phyloP scores from a whole-genome alignment of 2,797 vertebrate genomes.

The Rhinophrynus dorsalis region DNA sequence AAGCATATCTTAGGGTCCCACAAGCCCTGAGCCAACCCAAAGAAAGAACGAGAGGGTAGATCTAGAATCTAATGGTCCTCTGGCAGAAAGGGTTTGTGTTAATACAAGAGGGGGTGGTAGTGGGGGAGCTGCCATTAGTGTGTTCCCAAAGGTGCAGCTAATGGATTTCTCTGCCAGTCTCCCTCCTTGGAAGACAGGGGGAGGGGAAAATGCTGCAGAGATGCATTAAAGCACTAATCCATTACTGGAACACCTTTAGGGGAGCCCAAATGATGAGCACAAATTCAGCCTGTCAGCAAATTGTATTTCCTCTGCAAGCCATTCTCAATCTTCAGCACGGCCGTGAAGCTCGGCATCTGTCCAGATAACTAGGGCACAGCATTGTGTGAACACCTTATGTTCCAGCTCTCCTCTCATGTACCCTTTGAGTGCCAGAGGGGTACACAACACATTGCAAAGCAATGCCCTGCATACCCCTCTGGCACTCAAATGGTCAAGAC shows the following conservation, averaged over 20 bases:
- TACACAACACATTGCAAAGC: no score
- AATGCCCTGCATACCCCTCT: no score
- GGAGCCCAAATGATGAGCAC: conserved; percentile 16
- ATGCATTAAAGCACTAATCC: conserved; percentile 36
- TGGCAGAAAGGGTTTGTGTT: conserved; percentile 25
- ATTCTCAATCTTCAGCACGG: background rate
- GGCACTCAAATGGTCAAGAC: no score
- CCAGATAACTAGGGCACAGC: conserved; percentile 20
- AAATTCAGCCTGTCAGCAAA: conserved; percentile 33
- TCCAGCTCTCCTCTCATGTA: background rate
- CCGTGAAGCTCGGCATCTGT: conserved; percentile 11
- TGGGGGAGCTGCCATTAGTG: conserved; percentile 24
- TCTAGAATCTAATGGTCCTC: conserved; percentile 5
- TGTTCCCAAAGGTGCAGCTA: conserved; percentile 40
- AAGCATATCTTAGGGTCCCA: background rate
- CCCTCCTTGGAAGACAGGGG: conserved; percentile 27
- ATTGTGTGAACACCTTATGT: conserved; percentile 2
- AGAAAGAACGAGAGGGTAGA: background rate
- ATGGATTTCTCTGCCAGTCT: conserved; percentile 38
- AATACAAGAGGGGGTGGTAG: conserved; percentile 7
- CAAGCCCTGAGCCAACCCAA: background rate
- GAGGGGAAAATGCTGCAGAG: conserved; percentile 27
- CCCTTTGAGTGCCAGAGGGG: no score
- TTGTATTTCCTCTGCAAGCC: conserved; percentile 36
- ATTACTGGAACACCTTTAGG: conserved; percentile 38